Percentiles rank a stretch among this genome's conserved stretches.
These are phyloP conservation scores for Oegoconia quadripuncta DNA, from an alignment of 2,888 invertebrate genomes.

Conservation along the genomic window DNA sequence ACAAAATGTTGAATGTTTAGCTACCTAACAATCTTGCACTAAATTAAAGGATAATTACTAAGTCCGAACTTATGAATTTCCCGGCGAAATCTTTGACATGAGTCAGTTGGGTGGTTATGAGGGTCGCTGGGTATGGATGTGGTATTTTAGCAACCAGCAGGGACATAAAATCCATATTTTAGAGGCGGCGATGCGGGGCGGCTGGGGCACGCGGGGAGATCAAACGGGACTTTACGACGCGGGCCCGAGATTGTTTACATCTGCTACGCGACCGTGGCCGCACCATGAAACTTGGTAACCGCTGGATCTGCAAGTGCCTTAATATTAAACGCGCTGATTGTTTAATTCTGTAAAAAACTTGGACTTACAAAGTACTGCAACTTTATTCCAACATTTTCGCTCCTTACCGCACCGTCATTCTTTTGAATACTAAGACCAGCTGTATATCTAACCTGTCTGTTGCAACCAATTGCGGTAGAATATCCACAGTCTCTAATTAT, in stretches of 20 bases:
- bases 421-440: too few species aligned
- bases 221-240: conserved; percentile 75
- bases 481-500: background rate
- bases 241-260: conserved; percentile 76
- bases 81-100: conserved; percentile 22
- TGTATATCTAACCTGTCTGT: background rate
- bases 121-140: conserved; percentile 62
- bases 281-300: conserved; percentile 70
- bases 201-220: conserved; percentile 47
- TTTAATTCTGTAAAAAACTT: conserved; percentile 28
- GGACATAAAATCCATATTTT: conserved; percentile 76
- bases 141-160: conserved; percentile 69
- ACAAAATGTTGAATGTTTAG: too few species aligned
- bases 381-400: too few species aligned
- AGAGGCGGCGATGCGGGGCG: conserved; percentile 47
- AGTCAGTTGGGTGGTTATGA: conserved; percentile 46
- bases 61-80: conserved; percentile 11
- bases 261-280: conserved; percentile 68
- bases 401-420: too few species aligned
- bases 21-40: too few species aligned
- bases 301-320: conserved; percentile 51
- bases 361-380: conserved; percentile 12
- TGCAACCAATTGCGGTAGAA: too few species aligned
- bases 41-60: background rate
- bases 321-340: conserved; percentile 41